Conservation (phyloP, 2,888 invertebrate species). For the Cheilosia grossa region DNA sequence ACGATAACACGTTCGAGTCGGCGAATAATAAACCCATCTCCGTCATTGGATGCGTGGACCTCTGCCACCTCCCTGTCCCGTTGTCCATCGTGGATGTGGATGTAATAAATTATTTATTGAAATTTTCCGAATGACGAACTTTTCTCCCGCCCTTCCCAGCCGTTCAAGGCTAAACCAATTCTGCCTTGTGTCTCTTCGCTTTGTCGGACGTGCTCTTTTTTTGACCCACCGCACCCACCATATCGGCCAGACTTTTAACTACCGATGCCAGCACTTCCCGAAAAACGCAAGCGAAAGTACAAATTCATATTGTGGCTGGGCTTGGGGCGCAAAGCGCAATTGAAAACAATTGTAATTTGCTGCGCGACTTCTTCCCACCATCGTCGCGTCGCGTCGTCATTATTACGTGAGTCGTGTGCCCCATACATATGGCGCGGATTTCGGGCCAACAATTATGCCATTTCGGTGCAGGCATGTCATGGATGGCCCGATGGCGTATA, state of each 20-base stretch:
- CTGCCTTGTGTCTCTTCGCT: neutral
- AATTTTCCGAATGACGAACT: conserved; percentile 19
- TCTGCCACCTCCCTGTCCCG: neutral
- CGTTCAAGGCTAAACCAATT: conserved; percentile 25
- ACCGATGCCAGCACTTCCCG: conserved; percentile 37
- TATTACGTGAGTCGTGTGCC: conserved; percentile 65
- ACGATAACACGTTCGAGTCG: conserved; percentile 48
- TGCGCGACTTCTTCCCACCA: conserved; percentile 49
- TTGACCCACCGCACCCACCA: conserved; percentile 12
- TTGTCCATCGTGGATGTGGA: neutral
- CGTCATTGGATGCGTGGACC: neutral
- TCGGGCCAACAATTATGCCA: conserved; percentile 72
- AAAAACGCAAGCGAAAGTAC: conserved; percentile 51
- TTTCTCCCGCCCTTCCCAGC: neutral
- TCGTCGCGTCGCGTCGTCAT: conserved; percentile 16
- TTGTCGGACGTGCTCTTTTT: neutral
- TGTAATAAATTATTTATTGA: conserved; percentile 65
- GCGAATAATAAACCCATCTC: conserved; percentile 45
- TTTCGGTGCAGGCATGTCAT: conserved; percentile 58
- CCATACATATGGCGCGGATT: conserved; percentile 35
- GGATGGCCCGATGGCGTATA: conserved; percentile 48
- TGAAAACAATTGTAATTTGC: conserved; percentile 61
- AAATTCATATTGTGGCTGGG: neutral
- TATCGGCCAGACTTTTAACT: neutral
- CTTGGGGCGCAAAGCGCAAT: conserved; percentile 25